Percentiles rank a stretch among this genome's conserved stretches.
Conservation (phyloP, 2,113 vertebrate genomes). For the Corythoichthys haematopterus region DNA sequence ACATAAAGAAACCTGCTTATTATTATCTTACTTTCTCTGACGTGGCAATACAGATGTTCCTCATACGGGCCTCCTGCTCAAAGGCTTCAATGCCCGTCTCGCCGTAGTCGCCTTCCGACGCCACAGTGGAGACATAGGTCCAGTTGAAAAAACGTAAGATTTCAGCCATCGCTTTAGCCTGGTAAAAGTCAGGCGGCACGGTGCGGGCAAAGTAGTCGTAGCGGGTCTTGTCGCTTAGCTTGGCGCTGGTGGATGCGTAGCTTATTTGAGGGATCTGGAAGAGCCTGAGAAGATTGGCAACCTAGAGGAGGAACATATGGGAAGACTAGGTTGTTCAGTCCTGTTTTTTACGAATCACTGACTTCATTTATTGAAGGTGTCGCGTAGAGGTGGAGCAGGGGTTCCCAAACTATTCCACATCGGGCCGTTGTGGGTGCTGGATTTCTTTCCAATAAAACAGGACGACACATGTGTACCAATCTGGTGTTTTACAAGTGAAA, state of each 20-base stretch:
- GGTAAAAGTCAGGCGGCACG: slow-evolving; percentile 95
- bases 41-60: slow-evolving; percentile 97
- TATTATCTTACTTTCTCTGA: slow-evolving; percentile 78
- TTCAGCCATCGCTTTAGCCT: slow-evolving; percentile 98
- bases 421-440: too few species aligned
- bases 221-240: slow-evolving; percentile 94
- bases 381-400: too few species aligned
- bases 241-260: slow-evolving; percentile 96
- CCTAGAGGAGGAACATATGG: slow-evolving; percentile 67
- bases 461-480: too few species aligned
- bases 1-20: too few species aligned
- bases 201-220: slow-evolving; percentile 96
- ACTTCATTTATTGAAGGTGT: too few species aligned
- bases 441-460: too few species aligned
- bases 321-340: neutral
- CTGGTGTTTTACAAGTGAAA: too few species aligned
- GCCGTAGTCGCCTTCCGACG: slow-evolving; percentile 93
- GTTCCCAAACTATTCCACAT: too few species aligned
- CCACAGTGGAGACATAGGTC: slow-evolving; percentile 97
- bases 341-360: too few species aligned
- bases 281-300: slow-evolving; percentile 93
- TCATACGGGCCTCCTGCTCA: slow-evolving; percentile 89
- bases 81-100: slow-evolving; percentile 97
- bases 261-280: slow-evolving; percentile 99
- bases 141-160: slow-evolving; percentile 94